Evolutionary conservation across 2,113 vertebrate genomes (phyloP).

Genomic region (Merops nubicus): DNA sequence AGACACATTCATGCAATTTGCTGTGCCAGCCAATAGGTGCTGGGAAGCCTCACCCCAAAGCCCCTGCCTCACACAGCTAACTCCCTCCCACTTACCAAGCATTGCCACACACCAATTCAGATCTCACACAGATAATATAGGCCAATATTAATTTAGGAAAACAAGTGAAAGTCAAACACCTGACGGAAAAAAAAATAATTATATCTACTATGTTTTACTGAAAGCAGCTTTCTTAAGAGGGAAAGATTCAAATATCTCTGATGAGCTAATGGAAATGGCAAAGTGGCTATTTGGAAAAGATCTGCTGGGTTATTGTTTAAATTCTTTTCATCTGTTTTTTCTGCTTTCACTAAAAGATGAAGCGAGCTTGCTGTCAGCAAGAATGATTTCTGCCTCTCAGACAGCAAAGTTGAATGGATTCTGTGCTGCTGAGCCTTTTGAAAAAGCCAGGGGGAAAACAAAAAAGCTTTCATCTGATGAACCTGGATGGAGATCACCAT

Average conservation of each 20-base stretch:
- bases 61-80: neutral
- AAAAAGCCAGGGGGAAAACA: neutral
- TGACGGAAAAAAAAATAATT: neutral
- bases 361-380: neutral
- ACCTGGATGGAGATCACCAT: neutral
- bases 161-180: neutral
- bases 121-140: neutral
- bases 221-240: neutral
- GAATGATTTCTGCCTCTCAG: neutral
- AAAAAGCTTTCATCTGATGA: neutral
- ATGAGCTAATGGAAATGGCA: neutral
- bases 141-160: neutral
- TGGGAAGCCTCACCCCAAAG: neutral
- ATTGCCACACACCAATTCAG: neutral
- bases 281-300: neutral
- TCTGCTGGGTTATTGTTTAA: neutral
- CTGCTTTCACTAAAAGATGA: neutral
- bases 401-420: neutral
- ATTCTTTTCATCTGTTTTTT: neutral
- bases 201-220: neutral
- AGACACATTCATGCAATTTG: neutral
- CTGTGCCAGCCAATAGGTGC: neutral
- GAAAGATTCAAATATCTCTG: neutral
- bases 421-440: neutral
- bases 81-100: neutral